These are phyloP conservation scores for Takifugu ocellatus DNA, from an alignment of 2,797 vertebrate genomes.

Conservation along the genomic window DNA sequence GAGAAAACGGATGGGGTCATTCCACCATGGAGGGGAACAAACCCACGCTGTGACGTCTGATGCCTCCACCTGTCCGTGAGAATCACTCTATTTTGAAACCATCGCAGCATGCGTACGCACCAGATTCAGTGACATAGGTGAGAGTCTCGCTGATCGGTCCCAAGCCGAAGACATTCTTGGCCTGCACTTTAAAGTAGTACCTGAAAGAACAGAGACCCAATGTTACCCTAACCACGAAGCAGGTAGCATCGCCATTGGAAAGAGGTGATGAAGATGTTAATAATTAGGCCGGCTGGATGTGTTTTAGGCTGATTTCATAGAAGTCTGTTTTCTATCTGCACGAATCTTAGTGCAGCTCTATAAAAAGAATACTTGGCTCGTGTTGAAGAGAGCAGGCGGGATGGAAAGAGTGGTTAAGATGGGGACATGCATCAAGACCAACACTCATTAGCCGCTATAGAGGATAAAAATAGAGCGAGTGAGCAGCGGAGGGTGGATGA, in stretches of 20 bases:
- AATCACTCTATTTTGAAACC: slow-evolving; percentile 17
- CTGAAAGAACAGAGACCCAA: slow-evolving; percentile 66
- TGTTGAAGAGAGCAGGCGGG: slow-evolving; percentile 27
- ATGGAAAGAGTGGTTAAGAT: slow-evolving; percentile 10
- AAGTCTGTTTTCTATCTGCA: slow-evolving; percentile 34
- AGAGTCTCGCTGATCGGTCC: slow-evolving; percentile 91
- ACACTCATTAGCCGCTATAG: slow-evolving; percentile 29
- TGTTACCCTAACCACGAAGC: not conserved
- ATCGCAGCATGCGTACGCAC: slow-evolving; percentile 66
- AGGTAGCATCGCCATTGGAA: not conserved
- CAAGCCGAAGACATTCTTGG: slow-evolving; percentile 91
- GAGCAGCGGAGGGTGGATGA: slow-evolving; percentile 10
- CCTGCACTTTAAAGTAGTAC: slow-evolving; percentile 98
- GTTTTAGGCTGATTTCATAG: slow-evolving; percentile 44
- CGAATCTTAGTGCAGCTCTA: slow-evolving; percentile 35
- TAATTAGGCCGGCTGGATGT: slow-evolving; percentile 45
- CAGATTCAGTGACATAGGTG: slow-evolving; percentile 95
- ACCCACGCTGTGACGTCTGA: slow-evolving; percentile 31
- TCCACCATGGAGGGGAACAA: slow-evolving; percentile 46
- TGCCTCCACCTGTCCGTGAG: slow-evolving; percentile 37
- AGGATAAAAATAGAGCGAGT: slow-evolving; percentile 25
- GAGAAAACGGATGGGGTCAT: slow-evolving; percentile 27
- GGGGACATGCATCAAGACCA: slow-evolving; percentile 22
- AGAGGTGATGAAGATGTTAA: slow-evolving; percentile 44
- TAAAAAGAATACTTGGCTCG: slow-evolving; percentile 44